Evolutionary conservation across 2,888 invertebrate genomes (phyloP), one percentile per base, ranked within the genome.

Genomic region (Drosophila austrosaltans): DNA sequence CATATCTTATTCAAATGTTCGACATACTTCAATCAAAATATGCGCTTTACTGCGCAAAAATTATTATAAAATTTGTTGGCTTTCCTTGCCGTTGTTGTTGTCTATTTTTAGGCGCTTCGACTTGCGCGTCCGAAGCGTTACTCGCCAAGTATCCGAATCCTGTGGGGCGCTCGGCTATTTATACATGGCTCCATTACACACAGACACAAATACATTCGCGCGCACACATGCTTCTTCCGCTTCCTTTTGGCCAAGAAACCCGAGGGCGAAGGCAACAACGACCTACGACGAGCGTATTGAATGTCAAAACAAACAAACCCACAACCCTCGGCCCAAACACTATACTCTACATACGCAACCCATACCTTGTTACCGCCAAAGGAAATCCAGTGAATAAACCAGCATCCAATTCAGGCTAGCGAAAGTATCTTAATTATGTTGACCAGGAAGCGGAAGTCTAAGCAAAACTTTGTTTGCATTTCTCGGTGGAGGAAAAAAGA

Each of bases 381-480:
- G 82, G 75, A 79, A 77, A 70, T 79, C 79, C 73, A 64, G 56
- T 65, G 75, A 10, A 48, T 48, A 48, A 48, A 25, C 48, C 48
- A 28, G 32, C 70, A 42, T 48, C 48, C 25, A 48, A 48, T 48
- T 48, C 25, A 25, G 48, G 16, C 53, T 58, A 75, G 81, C 40
- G 80, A 80, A 85, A 88, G 89, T 86, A 76, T 83, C 88, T 83
- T 80, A 78, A 86, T 88, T 83, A 86, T 75, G 76, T 69, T 75
- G 70, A 75, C 75, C 76, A 75, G 76, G 70, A 75, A 74, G 76
- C 71, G 76, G 61, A 69, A 73, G 74, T 61, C 54, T 62, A 39
- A 58, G 39, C 20, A 10, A 62, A 72, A 59, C 54, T 59, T 72
- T 59, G 58, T 72, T 72, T 48, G 42, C 42, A 22, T 53, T 28